Conservation (phyloP, 2,888 invertebrate genomes). For the Sylvicola cinctus region DNA sequence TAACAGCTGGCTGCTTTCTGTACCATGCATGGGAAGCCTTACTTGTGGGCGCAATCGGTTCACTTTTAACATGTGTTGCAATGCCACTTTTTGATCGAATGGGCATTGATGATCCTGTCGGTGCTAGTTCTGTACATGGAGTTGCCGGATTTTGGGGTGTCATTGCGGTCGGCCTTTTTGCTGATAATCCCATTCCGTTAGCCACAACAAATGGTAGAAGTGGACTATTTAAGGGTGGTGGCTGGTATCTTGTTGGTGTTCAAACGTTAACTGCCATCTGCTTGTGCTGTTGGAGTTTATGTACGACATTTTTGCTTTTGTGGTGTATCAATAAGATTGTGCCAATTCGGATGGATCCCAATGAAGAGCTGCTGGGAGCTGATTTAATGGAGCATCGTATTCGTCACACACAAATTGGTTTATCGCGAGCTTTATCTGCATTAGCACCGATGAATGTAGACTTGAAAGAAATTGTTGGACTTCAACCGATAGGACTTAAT, state of each 20-base stretch:
- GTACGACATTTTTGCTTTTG: slow-evolving; percentile 47
- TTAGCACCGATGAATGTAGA: slow-evolving; percentile 39
- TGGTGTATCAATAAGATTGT: slow-evolving; percentile 60
- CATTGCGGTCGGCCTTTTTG: slow-evolving; percentile 72
- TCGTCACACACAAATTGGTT: slow-evolving; percentile 40
- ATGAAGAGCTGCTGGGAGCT: slow-evolving; percentile 73
- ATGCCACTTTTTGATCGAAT: slow-evolving; percentile 59
- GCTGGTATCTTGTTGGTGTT: slow-evolving; percentile 69
- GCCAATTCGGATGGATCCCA: slow-evolving; percentile 67
- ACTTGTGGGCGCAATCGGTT: slow-evolving; percentile 62
- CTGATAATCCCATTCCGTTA: slow-evolving; percentile 63
- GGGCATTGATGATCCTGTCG: slow-evolving; percentile 67
- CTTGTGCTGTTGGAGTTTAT: slow-evolving; percentile 51
- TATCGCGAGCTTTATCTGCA: slow-evolving; percentile 54
- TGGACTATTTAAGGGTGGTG: slow-evolving; percentile 66
- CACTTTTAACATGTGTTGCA: slow-evolving; percentile 42
- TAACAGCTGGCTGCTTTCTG: slow-evolving; percentile 76
- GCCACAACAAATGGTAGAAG: slow-evolving; percentile 56
- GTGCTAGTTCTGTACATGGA: slow-evolving; percentile 78
- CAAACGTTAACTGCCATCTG: slow-evolving; percentile 54
- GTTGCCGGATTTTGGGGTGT: slow-evolving; percentile 60
- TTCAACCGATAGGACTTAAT: slow-evolving; percentile 36
- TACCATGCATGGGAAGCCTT: slow-evolving; percentile 75
- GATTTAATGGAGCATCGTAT: slow-evolving; percentile 76
- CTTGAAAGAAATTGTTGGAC: slow-evolving; percentile 16